Evolutionary conservation across 1,140 invertebrate species (phyloP).

Genomic region (Drosophila tristis): DNA sequence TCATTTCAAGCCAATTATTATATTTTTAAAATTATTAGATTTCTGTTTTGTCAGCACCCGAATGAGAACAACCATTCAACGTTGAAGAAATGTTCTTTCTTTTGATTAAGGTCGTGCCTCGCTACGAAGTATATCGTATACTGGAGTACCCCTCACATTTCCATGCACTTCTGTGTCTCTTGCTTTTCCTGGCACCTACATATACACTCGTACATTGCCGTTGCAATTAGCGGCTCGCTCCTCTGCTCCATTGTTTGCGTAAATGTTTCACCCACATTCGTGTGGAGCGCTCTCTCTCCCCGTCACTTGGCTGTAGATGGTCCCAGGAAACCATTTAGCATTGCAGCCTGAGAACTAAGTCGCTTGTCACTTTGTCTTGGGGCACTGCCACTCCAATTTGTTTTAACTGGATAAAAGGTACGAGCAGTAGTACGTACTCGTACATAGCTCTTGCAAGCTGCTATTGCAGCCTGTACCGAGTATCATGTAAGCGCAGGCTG

Average conservation of each 20-base stretch:
- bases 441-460: slow-evolving; percentile 7
- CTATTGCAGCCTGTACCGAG: slow-evolving; percentile 33
- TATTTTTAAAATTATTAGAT: no score
- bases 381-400: slow-evolving; percentile 50
- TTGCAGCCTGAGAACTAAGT: slow-evolving; percentile 75
- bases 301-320: not conserved
- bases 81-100: not conserved
- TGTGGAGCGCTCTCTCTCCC: slow-evolving; percentile 15
- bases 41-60: no score
- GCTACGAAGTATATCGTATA: not conserved
- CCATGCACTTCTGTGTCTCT: slow-evolving; percentile 14
- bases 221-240: slow-evolving; percentile 62
- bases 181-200: slow-evolving; percentile 23
- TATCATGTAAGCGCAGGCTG: slow-evolving; percentile 42
- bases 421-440: slow-evolving; percentile 1
- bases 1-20: no score
- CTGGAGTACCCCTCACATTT: slow-evolving; percentile 1
- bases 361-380: slow-evolving; percentile 71
- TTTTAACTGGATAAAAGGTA: slow-evolving; percentile 67
- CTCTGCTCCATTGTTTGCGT: slow-evolving; percentile 74
- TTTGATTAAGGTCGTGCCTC: not conserved
- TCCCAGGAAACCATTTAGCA: slow-evolving; percentile 78
- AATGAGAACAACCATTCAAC: no score
- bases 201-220: slow-evolving; percentile 1
- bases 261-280: slow-evolving; percentile 62